Conservation (phyloP, 1,140 invertebrate genomes). For the Cotesia typhae region DNA sequence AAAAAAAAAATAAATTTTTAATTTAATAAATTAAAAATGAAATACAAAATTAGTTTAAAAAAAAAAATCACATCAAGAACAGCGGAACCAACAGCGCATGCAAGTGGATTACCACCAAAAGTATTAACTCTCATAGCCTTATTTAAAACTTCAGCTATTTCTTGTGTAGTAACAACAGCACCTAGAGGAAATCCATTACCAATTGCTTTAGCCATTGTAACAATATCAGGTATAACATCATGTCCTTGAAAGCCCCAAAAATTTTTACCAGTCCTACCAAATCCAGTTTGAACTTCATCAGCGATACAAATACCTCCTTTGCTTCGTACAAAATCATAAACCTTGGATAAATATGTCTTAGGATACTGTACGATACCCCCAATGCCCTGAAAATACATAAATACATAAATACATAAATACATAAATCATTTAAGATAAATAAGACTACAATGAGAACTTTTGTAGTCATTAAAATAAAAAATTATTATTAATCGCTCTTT, state of each 20-base stretch:
- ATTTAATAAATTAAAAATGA: slow-evolving; percentile 16
- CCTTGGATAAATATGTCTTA: slow-evolving; percentile 84
- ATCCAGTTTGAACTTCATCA: slow-evolving; percentile 97
- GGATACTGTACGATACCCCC: slow-evolving; percentile 93
- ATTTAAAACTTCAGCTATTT: slow-evolving; percentile 81
- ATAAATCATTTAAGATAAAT: too few relatives aligned
- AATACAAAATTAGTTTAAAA: slow-evolving; percentile 14
- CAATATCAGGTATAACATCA: slow-evolving; percentile 89
- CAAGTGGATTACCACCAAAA: slow-evolving; percentile 93
- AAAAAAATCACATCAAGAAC: slow-evolving; percentile 81
- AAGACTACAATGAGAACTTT: too few relatives aligned
- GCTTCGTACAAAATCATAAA: slow-evolving; percentile 79
- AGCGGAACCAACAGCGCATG: slow-evolving; percentile 84
- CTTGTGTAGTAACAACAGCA: slow-evolving; percentile 89
- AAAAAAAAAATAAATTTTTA: slow-evolving; percentile 12
- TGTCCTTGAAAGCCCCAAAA: slow-evolving; percentile 96
- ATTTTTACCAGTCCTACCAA: slow-evolving; percentile 90
- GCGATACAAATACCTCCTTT: slow-evolving; percentile 89
- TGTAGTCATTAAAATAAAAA: neutral
- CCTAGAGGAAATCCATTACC: slow-evolving; percentile 95
- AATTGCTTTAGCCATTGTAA: slow-evolving; percentile 89
- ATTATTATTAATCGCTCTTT: too few relatives aligned
- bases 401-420: slow-evolving; percentile 19
- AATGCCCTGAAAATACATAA: slow-evolving; percentile 72
- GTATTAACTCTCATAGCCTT: slow-evolving; percentile 93